Evolutionary conservation across 2,113 vertebrate species (phyloP).

Genomic region (Chloebia gouldiae): DNA sequence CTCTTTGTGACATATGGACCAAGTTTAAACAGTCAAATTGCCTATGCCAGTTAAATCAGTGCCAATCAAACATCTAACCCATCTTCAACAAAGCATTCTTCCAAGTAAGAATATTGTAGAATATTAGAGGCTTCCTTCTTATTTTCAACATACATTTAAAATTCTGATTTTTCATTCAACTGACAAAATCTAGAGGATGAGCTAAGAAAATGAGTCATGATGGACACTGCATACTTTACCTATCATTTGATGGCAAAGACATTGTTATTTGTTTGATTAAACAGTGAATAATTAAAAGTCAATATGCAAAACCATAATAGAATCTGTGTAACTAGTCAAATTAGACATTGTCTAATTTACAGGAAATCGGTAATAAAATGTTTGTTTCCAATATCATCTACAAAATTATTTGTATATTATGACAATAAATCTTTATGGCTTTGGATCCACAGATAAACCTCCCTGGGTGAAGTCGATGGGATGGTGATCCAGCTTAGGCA

Average conservation of each 20-base stretch:
- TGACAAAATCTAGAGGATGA: slow-evolving; percentile 7
- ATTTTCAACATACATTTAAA: slow-evolving; percentile 19
- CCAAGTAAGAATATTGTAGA: slow-evolving; percentile 11
- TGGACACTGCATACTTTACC: neutral
- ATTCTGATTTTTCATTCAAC: slow-evolving; percentile 45
- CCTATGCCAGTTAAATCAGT: neutral
- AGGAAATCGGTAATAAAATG: slow-evolving; percentile 63
- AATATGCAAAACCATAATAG: slow-evolving; percentile 61
- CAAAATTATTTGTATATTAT: slow-evolving; percentile 59
- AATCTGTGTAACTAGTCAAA: slow-evolving; percentile 49
- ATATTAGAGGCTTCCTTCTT: neutral
- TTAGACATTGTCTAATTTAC: slow-evolving; percentile 62
- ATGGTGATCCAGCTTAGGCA: slow-evolving; percentile 74
- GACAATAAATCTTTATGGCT: slow-evolving; percentile 68
- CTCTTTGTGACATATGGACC: neutral
- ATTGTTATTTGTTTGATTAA: slow-evolving; percentile 72
- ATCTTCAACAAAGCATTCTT: neutral
- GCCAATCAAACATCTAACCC: neutral
- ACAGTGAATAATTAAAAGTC: slow-evolving; percentile 76
- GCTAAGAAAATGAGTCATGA: neutral
- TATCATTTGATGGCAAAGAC: slow-evolving; percentile 46
- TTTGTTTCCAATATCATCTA: slow-evolving; percentile 65
- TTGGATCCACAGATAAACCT: slow-evolving; percentile 68
- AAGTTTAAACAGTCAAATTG: neutral
- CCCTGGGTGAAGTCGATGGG: slow-evolving; percentile 74